Evolutionary conservation across 2,888 invertebrate genomes (phyloP).

Genomic region (Calliphora vomitoria): DNA sequence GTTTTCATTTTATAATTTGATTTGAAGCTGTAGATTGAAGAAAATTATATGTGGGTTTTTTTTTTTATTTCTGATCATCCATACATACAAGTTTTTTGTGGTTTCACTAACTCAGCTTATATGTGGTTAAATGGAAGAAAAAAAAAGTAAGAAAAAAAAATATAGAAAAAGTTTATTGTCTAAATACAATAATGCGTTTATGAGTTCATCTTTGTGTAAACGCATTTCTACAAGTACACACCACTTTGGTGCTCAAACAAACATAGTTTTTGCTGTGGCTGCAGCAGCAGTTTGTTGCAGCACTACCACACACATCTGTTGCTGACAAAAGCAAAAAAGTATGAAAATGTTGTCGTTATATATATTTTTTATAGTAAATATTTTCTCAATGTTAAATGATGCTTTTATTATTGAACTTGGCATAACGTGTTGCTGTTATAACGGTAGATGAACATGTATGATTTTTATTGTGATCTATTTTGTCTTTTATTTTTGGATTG

Average conservation of each 20-base stretch:
- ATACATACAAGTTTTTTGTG: slow-evolving; percentile 49
- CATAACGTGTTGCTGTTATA: slow-evolving; percentile 66
- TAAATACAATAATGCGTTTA: slow-evolving; percentile 71
- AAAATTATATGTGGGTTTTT: slow-evolving; percentile 61
- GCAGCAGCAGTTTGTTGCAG: slow-evolving; percentile 18
- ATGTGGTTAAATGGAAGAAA: slow-evolving; percentile 51
- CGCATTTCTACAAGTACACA: slow-evolving; percentile 58
- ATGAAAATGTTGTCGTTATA: slow-evolving; percentile 42
- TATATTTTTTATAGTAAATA: slow-evolving; percentile 4
- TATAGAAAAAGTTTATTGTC: slow-evolving; percentile 47
- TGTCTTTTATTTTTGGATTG: slow-evolving; percentile 16
- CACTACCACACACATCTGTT: slow-evolving; percentile 46
- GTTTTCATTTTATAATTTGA: slow-evolving; percentile 66
- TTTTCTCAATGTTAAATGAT: slow-evolving; percentile 72
- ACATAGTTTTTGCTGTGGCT: neutral
- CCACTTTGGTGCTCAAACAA: slow-evolving; percentile 1
- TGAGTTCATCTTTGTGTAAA: slow-evolving; percentile 66
- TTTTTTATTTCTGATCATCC: slow-evolving; percentile 6
- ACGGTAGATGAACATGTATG: slow-evolving; percentile 66
- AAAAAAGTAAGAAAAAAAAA: slow-evolving; percentile 31
- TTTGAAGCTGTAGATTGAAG: slow-evolving; percentile 65
- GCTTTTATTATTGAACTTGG: slow-evolving; percentile 74
- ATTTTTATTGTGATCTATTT: slow-evolving; percentile 64
- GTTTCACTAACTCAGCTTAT: slow-evolving; percentile 61
- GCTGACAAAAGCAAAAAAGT: slow-evolving; percentile 10